Conservation (phyloP, 2,797 vertebrate genomes). For the Pangasius djambal region DNA sequence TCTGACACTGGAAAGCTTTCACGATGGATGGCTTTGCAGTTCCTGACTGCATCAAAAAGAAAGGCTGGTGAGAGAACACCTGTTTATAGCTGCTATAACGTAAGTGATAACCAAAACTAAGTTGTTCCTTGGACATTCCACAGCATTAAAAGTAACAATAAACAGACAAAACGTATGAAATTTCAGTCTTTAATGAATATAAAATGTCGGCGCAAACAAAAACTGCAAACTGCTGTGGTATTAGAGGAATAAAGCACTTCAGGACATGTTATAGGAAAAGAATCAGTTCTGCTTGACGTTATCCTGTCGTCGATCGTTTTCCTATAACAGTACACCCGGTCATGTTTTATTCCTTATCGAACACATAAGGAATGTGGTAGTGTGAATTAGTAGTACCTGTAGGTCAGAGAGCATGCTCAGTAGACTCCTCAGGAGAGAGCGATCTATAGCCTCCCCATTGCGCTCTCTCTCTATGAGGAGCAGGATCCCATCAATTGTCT, state of each 20-base stretch:
- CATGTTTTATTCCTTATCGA: neutral
- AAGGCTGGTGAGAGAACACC: neutral
- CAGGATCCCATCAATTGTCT: constrained; percentile 97
- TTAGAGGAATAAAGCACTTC: neutral
- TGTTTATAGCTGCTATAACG: neutral
- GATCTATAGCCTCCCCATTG: constrained; percentile 94
- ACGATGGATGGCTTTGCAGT: neutral
- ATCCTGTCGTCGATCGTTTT: neutral
- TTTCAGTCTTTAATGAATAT: neutral
- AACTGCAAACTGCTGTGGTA: neutral
- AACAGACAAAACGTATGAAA: neutral
- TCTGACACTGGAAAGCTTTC: neutral
- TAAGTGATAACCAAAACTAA: neutral
- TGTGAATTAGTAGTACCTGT: constrained; percentile 82
- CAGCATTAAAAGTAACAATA: neutral
- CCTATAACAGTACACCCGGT: neutral
- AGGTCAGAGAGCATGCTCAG: constrained; percentile 98
- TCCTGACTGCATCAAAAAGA: neutral
- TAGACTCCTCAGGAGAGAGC: constrained; percentile 93
- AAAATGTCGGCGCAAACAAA: neutral
- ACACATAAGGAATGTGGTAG: neutral
- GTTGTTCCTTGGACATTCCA: neutral
- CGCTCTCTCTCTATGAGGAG: constrained; percentile 94
- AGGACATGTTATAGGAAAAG: neutral
- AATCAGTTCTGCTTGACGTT: neutral